Conservation (phyloP, 2,113 vertebrate genomes). For the Actinemys pallida region DNA sequence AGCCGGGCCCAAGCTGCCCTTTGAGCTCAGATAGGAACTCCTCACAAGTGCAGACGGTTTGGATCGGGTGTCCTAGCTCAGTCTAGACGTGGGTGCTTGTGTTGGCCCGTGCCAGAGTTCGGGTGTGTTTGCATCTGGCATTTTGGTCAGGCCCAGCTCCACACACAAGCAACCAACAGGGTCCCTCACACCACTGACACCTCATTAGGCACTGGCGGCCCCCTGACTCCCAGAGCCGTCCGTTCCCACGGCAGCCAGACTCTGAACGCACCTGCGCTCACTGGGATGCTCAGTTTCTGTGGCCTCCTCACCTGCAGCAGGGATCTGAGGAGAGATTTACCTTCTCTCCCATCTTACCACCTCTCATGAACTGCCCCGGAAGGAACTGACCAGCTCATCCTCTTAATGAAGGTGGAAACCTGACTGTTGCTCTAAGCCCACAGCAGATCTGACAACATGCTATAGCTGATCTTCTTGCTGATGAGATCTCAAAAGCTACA, state of each 20-base stretch:
- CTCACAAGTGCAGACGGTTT: background rate
- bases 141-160: background rate
- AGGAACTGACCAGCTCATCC: no score
- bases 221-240: background rate
- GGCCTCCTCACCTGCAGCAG: background rate
- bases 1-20: background rate
- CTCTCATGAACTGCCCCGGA: no score
- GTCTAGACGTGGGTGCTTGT: no score
- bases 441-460: background rate
- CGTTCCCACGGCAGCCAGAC: background rate
- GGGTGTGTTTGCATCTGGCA: background rate
- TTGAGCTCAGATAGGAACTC: background rate
- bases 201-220: no score
- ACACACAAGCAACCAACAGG: background rate
- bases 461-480: background rate
- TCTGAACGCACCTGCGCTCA: background rate
- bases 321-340: background rate
- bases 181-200: no score
- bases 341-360: background rate
- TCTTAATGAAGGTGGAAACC: background rate
- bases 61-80: background rate
- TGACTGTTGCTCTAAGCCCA: background rate
- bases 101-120: no score
- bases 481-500: background rate
- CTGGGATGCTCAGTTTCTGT: no score